Conservation (phyloP, 2,888 invertebrate genomes). For the Idaea aversata region DNA sequence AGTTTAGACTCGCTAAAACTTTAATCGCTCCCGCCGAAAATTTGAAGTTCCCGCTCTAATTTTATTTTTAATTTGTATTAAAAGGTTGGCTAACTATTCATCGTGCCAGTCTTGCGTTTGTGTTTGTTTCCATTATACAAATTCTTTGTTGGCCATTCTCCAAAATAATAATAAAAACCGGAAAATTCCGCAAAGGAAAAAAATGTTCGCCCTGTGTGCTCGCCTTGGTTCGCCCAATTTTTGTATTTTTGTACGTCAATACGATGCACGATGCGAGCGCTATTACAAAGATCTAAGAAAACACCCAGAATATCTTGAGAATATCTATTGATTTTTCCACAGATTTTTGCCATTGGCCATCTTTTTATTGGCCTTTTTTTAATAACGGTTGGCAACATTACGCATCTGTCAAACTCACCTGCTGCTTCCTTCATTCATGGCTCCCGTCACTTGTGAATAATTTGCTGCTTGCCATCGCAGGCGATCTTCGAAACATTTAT, state of each 20-base stretch:
- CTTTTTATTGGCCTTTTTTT: no score
- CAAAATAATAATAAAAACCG: background rate
- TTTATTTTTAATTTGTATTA: background rate
- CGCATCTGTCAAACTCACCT: background rate
- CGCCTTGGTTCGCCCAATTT: background rate
- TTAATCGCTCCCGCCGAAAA: background rate
- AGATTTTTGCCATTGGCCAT: no score
- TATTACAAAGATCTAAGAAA: no score
- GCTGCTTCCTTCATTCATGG: slow-evolving; percentile 3
- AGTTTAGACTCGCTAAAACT: no score
- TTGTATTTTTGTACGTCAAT: no score
- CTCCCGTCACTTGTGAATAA: background rate
- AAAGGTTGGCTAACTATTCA: background rate
- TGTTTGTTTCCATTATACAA: background rate
- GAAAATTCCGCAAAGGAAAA: background rate
- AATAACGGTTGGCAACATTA: no score
- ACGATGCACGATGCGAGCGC: no score
- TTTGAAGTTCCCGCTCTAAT: background rate
- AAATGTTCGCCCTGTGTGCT: background rate
- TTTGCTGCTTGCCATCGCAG: slow-evolving; percentile 19
- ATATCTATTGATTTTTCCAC: no score
- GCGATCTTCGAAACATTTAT: slow-evolving; percentile 46
- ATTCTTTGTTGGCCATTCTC: background rate
- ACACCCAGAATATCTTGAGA: no score
- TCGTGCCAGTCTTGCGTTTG: background rate